Conservation (phyloP, 2,113 vertebrate species). For the Poeciliopsis occidentalis region DNA sequence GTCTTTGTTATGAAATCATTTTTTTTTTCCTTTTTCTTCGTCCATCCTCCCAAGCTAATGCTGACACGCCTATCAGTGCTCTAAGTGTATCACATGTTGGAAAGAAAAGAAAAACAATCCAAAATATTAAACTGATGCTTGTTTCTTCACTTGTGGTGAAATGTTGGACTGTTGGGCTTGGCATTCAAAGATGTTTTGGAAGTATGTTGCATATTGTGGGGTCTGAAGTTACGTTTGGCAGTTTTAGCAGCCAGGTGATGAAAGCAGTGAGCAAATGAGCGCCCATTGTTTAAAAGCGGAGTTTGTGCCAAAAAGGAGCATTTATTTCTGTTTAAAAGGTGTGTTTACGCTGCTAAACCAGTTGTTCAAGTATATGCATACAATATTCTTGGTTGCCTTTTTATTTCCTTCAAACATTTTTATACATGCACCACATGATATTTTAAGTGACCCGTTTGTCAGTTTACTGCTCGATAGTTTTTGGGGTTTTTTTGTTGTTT, state of each 20-base stretch:
- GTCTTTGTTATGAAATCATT: slow-evolving; percentile 64
- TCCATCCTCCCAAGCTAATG: slow-evolving; percentile 61
- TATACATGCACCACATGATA: slow-evolving; percentile 61
- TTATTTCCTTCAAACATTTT: slow-evolving; percentile 43
- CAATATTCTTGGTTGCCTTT: slow-evolving; percentile 29
- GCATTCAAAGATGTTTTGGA: slow-evolving; percentile 40
- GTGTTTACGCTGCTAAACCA: slow-evolving; percentile 70
- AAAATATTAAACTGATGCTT: slow-evolving; percentile 62
- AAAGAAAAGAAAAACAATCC: slow-evolving; percentile 37
- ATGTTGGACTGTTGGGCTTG: slow-evolving; percentile 48
- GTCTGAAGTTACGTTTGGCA: slow-evolving; percentile 39
- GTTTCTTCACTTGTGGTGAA: slow-evolving; percentile 61
- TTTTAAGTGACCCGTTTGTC: slow-evolving; percentile 52
- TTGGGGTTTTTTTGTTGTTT: too few relatives aligned
- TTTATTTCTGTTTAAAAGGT: slow-evolving; percentile 66
- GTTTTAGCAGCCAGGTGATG: slow-evolving; percentile 41
- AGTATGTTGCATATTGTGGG: slow-evolving; percentile 46
- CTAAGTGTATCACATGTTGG: slow-evolving; percentile 60
- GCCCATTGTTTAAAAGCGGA: slow-evolving; percentile 45
- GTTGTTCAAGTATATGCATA: slow-evolving; percentile 59
- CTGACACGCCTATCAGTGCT: slow-evolving; percentile 59
- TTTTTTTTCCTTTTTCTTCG: slow-evolving; percentile 52
- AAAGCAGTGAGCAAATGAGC: slow-evolving; percentile 50
- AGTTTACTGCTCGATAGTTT: slow-evolving; percentile 43
- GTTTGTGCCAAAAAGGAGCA: slow-evolving; percentile 75